phyloP scores from a whole-genome alignment of 2,113 vertebrate species.

The Channa argus region DNA sequence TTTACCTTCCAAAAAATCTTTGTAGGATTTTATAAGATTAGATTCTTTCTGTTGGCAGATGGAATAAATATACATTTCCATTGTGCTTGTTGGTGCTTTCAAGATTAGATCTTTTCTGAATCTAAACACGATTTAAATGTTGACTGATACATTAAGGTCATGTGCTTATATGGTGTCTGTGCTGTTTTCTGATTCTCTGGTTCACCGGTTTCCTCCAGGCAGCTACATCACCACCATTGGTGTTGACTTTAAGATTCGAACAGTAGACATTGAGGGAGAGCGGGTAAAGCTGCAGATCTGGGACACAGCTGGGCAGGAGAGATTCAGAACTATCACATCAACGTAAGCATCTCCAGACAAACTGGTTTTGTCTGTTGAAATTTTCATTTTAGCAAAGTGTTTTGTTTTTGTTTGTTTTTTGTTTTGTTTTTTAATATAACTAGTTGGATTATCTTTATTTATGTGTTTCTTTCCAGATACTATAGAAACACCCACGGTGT shows the following conservation, averaged over 20 bases:
- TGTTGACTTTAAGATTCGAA: slow-evolving; percentile 89
- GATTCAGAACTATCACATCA: slow-evolving; percentile 88
- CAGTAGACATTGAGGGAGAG: slow-evolving; percentile 86
- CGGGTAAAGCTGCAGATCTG: slow-evolving; percentile 89
- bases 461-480: slow-evolving; percentile 74
- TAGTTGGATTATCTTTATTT: too few relatives aligned
- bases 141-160: neutral
- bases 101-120: too few relatives aligned
- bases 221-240: slow-evolving; percentile 91
- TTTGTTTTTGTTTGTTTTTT: too few relatives aligned
- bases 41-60: too few relatives aligned
- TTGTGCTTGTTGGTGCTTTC: too few relatives aligned
- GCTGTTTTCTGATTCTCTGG: neutral
- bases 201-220: slow-evolving; percentile 57
- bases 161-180: neutral
- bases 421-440: too few relatives aligned
- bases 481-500: slow-evolving; percentile 90
- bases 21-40: too few relatives aligned
- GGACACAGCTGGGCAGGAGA: slow-evolving; percentile 88
- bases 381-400: too few relatives aligned
- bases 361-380: neutral
- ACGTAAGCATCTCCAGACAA: slow-evolving; percentile 73
- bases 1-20: too few relatives aligned
- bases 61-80: too few relatives aligned
- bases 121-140: too few relatives aligned